Evolutionary conservation across 2,113 vertebrate genomes (phyloP).

Genomic region (Lepisosteus osseus): DNA sequence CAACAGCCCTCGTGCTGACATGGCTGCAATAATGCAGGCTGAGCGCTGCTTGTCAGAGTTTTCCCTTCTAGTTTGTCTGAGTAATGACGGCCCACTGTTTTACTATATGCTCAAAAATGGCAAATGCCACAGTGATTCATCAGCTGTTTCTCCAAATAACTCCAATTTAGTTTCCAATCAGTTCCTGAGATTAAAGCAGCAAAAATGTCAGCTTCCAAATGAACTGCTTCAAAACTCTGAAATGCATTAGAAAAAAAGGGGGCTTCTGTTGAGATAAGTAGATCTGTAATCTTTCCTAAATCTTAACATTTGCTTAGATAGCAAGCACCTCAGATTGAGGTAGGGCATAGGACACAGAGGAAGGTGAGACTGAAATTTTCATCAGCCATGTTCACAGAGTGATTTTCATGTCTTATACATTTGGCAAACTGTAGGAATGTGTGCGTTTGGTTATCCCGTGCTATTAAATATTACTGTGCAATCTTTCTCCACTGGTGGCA

Average conservation of each 20-base stretch:
- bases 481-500: background rate
- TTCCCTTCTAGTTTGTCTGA: background rate
- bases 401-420: too few relatives aligned
- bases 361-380: background rate
- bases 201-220: background rate
- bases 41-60: background rate
- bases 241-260: too few relatives aligned
- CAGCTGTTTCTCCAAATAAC: background rate
- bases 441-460: too few relatives aligned
- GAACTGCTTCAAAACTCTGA: background rate
- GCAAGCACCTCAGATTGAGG: background rate
- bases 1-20: background rate
- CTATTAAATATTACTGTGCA: background rate
- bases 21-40: background rate
- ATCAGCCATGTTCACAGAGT: too few relatives aligned
- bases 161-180: background rate
- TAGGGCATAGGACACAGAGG: constrained; percentile 21
- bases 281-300: too few relatives aligned
- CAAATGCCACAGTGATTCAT: background rate
- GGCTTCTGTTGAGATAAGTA: background rate
- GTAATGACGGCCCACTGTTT: background rate
- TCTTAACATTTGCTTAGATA: too few relatives aligned
- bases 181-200: background rate
- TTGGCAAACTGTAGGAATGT: too few relatives aligned
- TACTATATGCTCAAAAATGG: background rate